Percentiles rank a stretch among this genome's conserved stretches.
Conservation (phyloP, 2,888 invertebrate species). For the Mantis religiosa region DNA sequence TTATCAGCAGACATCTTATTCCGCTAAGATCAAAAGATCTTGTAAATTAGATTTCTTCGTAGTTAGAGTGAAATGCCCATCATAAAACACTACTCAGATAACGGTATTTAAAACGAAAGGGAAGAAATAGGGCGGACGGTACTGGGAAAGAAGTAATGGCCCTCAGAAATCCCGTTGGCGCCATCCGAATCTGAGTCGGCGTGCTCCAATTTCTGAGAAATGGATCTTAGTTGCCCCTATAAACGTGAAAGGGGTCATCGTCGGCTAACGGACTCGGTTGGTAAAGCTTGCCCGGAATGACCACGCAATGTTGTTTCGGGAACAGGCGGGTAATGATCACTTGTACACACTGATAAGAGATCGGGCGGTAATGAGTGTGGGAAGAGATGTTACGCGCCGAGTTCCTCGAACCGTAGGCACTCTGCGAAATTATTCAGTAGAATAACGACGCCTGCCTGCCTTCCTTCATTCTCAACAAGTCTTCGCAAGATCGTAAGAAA, state of each 20-base stretch:
- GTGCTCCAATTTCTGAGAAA: background rate
- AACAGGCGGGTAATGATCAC: background rate
- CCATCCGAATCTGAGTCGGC: background rate
- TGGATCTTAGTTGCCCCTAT: background rate
- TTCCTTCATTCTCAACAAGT: background rate
- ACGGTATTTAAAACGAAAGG: background rate
- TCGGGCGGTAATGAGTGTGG: background rate
- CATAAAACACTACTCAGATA: background rate
- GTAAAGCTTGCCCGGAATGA: background rate
- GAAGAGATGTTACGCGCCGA: background rate
- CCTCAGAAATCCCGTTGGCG: background rate
- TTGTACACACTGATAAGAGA: background rate
- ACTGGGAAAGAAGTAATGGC: background rate
- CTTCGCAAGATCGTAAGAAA: background rate
- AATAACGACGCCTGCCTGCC: background rate
- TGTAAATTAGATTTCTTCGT: background rate
- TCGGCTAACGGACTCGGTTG: background rate
- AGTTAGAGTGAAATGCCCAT: background rate
- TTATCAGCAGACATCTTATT: too few relatives aligned
- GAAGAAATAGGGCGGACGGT: background rate
- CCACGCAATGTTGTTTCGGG: background rate
- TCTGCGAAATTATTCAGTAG: background rate
- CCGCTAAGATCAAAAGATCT: too few relatives aligned
- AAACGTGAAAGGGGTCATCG: background rate
- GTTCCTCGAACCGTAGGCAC: background rate